These are phyloP conservation scores for Drosophila ercepeae DNA, from an alignment of 1,140 invertebrate species.

Conservation along the genomic window DNA sequence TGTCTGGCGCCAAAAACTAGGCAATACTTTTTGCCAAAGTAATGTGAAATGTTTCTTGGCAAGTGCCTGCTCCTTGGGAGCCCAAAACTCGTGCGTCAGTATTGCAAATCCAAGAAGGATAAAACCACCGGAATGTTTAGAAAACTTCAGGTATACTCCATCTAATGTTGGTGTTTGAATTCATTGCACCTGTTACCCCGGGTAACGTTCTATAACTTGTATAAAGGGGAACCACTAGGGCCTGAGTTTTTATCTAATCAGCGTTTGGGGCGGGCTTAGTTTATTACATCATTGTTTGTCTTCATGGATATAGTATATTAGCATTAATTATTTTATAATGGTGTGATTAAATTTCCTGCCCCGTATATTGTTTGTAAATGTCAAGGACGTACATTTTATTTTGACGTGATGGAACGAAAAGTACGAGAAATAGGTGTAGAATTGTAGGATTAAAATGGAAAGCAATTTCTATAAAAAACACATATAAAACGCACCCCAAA, in stretches of 20 bases:
- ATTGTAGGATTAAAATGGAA: neutral
- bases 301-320: constrained; percentile 43
- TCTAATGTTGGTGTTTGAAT: neutral
- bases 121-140: constrained; percentile 47
- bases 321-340: constrained; percentile 62
- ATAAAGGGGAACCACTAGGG: constrained; percentile 4
- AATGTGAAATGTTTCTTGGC: constrained; percentile 70
- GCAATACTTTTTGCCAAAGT: constrained; percentile 37
- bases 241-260: constrained; percentile 62
- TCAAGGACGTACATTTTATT: constrained; percentile 4
- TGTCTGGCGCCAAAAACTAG: constrained; percentile 57
- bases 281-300: constrained; percentile 30
- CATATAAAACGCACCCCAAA: neutral
- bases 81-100: constrained; percentile 42
- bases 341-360: constrained; percentile 43
- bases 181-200: constrained; percentile 35
- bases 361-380: constrained; percentile 2
- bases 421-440: neutral
- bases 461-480: neutral
- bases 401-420: neutral
- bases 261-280: neutral
- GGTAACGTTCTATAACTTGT: constrained; percentile 33
- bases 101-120: constrained; percentile 31
- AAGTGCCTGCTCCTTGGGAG: constrained; percentile 60
- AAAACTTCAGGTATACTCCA: constrained; percentile 57